Base-by-base conservation (phyloP, 2,113 vertebrate species). In the Ardeotis arabs region DNA sequence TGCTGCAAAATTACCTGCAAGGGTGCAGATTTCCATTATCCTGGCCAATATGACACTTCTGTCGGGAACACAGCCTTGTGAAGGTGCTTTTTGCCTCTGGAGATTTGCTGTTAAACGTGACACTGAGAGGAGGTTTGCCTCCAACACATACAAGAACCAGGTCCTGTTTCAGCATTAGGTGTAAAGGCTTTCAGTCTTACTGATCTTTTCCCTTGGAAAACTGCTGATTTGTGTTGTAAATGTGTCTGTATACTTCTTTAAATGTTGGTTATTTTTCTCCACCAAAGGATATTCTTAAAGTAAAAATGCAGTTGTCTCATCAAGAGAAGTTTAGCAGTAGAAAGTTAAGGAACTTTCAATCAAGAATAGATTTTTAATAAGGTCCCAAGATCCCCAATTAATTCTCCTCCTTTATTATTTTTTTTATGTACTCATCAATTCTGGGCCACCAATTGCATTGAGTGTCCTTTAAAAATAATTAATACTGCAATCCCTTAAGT, bases 291-390 rank as follows among this genome's bases (percentile, higher is more conserved):
- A 72, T 83, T 64, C 44, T 56, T 89, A 35, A 86, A 78, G 87
- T 45, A 72, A 56, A 55, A 85, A 75, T 31, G 60, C 25, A 70
- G 27, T 91, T 90, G 49, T 33, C 14, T 87, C 50, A 80, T 55
- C 52, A 68, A 84, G 83, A 84, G 73, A 84, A 84, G 41, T 94
- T 96, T 84, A 83, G 44, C 47, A 53, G 17, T 64, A 59, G 80
- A 96, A 96, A 96, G 60, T 91, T 44, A 90, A 89, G 72, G 53
- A 97, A 93, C 86, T 95, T 95, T 90, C 35, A 92, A 12, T 82
- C 23, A 96, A 78, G 90, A 92, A 77, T n/a, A 95, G 47, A 91
- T 93, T 97, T 97, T 97, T 97, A 98, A 96, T 96, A 96, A 97
- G 47, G 73, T 96, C 90, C 95, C 93, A 90, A 92, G 90, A 88